These are phyloP conservation scores for Melieria picta DNA, from an alignment of 2,888 invertebrate species.

Conservation along the genomic window DNA sequence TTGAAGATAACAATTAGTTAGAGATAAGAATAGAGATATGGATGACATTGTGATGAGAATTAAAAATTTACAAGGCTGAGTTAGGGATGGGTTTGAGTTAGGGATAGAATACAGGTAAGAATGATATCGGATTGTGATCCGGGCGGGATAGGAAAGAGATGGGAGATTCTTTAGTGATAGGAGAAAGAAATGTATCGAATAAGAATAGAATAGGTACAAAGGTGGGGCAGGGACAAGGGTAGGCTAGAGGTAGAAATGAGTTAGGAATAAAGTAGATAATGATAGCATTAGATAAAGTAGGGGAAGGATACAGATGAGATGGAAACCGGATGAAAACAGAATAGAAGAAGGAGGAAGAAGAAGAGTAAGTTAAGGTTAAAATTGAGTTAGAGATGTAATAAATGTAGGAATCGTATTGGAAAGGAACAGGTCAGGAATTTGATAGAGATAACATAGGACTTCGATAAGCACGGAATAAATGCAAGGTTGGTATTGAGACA, in stretches of 20 bases:
- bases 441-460: too few relatives aligned
- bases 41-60: neutral
- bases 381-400: too few relatives aligned
- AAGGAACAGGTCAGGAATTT: too few relatives aligned
- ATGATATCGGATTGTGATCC: too few relatives aligned
- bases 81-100: neutral
- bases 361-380: too few relatives aligned
- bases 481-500: too few relatives aligned
- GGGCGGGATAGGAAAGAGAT: neutral
- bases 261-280: neutral
- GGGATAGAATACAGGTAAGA: too few relatives aligned
- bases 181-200: too few relatives aligned
- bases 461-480: too few relatives aligned
- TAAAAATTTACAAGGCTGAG: too few relatives aligned
- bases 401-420: too few relatives aligned
- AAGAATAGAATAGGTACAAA: neutral
- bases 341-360: too few relatives aligned
- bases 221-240: neutral
- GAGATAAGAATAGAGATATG: neutral
- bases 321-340: neutral
- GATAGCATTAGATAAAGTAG: neutral
- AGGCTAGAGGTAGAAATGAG: neutral
- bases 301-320: neutral
- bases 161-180: neutral
- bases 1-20: neutral